Base-by-base conservation (phyloP, 1,140 invertebrate genomes). In the Pectinophora gossypiella region DNA sequence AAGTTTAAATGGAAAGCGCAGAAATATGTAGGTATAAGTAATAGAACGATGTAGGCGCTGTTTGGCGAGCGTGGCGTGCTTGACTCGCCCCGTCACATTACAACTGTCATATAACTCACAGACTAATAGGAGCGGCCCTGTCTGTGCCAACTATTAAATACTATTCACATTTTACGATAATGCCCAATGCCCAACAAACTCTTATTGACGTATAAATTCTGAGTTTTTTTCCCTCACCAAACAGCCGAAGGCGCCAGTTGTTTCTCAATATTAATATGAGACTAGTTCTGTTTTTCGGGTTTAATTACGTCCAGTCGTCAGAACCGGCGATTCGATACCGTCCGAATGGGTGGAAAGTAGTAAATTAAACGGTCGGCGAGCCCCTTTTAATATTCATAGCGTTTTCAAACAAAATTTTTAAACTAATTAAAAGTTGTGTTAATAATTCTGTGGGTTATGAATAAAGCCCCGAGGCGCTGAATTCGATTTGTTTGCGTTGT, bases 121-220 rank as follows among this genome's bases (percentile, higher is more conserved):
- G 56, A 48, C 61, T 82, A 82, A 82, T 79, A 77, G 76, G 75
- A 62, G 81, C 81, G 81, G 81, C 76, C 54, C 66, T 66, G 71
- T 72, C 80, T 81, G 65, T 72, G 69, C 73, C 75, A 75, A 79
- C 81, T 81, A 82, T 82, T 82, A 85, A 82, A 80, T 68, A 72
- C 76, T 72, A 72, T 76, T 71, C 72, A 75, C 68, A 61, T 80
- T 84, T 84, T 78, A 82, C 78, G 72, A 76, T 80, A 82, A 82
- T 82, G 68, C 75, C 48, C 48, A 19, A 50, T 50, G 48, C 51
- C 73, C 76, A 68, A 76, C 72, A 74, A 79, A 79, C 67, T 80
- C 64, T 71, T 82, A 85, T 85, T 79, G 76, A 85, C 67, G 78
- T 72, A 84, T 84, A 84, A 84, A 84, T 79, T 79, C 68, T 61